Evolutionary conservation across 2,113 vertebrate genomes (phyloP).

Genomic region (Eretmochelys imbricata): DNA sequence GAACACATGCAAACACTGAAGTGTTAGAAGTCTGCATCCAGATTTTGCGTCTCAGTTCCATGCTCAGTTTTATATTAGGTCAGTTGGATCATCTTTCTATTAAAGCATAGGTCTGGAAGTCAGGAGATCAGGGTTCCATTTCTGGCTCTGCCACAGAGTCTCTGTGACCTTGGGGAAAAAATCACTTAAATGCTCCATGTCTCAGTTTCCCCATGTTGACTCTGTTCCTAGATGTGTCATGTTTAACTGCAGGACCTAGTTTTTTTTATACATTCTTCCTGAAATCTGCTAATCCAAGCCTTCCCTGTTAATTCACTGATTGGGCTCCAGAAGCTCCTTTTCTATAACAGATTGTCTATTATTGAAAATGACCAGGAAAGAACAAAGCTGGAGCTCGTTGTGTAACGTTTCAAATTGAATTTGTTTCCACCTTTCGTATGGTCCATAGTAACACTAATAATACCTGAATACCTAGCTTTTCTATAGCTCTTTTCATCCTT

Average conservation of each 20-base stretch:
- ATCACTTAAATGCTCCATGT: background rate
- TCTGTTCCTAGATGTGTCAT: background rate
- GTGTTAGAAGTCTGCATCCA: background rate
- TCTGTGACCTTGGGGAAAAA: background rate
- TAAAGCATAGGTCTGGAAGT: background rate
- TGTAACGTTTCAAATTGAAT: background rate
- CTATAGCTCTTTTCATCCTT: background rate
- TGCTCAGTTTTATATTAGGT: background rate
- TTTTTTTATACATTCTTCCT: background rate
- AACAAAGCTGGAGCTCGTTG: background rate
- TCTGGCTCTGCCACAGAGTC: background rate
- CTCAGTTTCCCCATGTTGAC: background rate
- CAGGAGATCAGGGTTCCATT: background rate
- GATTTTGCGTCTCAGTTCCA: background rate
- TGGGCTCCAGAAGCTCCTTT: background rate
- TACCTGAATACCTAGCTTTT: background rate
- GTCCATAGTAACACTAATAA: background rate
- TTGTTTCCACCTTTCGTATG: background rate
- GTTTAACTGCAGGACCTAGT: conserved; percentile 19
- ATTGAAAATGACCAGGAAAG: background rate
- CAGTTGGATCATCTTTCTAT: background rate
- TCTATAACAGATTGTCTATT: background rate
- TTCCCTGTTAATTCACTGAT: background rate
- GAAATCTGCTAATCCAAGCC: background rate
- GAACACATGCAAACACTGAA: background rate